Base-by-base conservation (phyloP, 2,888 invertebrate genomes). In the Augochlorella aurata region DNA sequence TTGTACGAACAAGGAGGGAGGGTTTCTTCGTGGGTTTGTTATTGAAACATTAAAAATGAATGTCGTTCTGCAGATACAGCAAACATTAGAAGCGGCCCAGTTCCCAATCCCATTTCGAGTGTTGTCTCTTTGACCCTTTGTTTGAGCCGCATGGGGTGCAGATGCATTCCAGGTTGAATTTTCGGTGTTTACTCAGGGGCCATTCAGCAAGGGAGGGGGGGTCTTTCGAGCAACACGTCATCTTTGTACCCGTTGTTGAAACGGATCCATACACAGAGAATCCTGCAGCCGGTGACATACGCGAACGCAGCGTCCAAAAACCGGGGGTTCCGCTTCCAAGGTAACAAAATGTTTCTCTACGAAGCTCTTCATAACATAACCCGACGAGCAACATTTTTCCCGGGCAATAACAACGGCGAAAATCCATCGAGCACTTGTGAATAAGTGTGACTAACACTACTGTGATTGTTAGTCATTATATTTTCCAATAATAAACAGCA, bases 111-210 rank as follows among this genome's bases (percentile, higher is more conserved):
- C n/a, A 44, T 75, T 79, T 69, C 38, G 10, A 65, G 65, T 58
- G 65, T 49, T 45, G 50, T 73, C 44, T 10, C 52, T 44, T 70
- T 54, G 58, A 58, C 58, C 77, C 77, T 67, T 67, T 44, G 65
- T 47, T 66, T 21, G 65, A 67, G 49, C 76, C 67, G 50, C 24
- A 14, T 67, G 67, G 49, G 18, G 24, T 21, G n/a, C 50, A 61
- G 49, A 49, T 44, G 67, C 73, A 67, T 58, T 38, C 21, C 18
- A 16, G 63, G 18, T 18, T 10, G 63, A 44, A 63, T 63, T 38
- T 63, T 38, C n/a, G 44, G n/a, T 63, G 38, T 63, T 63, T 63
- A 63, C 16, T 10, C 63, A 4, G 18, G 63, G 63, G 5, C 63
- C 44, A 18, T 63, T 9, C 4, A n/a, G 38, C 63, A n/a, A 44